Evolutionary conservation across 2,113 vertebrate genomes (phyloP), one percentile per base, ranked within the genome.

Genomic region (Amazona vittata): DNA sequence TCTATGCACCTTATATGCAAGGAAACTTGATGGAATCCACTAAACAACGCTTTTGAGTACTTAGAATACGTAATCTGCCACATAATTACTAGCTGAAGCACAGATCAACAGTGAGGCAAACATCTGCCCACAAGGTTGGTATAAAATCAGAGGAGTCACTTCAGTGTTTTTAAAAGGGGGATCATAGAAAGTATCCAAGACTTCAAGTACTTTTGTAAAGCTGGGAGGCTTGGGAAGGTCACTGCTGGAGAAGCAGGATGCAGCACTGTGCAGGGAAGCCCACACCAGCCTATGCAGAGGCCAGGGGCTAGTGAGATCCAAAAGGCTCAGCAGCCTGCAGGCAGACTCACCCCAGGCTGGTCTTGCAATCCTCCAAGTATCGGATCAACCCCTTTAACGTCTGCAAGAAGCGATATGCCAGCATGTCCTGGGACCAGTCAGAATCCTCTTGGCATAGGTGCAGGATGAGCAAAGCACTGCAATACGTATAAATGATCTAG

Each of bases 361-460:
- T 59, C 57, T 22, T 69, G 33, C 22, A 49, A 49, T 49, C 98
- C 98, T 99, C 99, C 55, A 99, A 84, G 96, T 99, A 99, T 88
- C 98, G 96, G 84, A 99, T 99, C n/a, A 99, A 90, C 3, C 98
- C 97, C 67, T 98, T 98, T 44, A 99, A 97, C 8, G 99, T 98
- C 97, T 99, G 98, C 22, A 99, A 93, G 95, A 99, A 99, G 60
- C 99, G 98, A 94, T 99, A 99, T 0, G 99, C 99, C 96, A 99
- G 97, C 41, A 98, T 86, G 11, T 99, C 98, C 83, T 98, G 98
- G 81, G 98, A 99, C 99, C 99, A 99, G 98, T 99, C 97, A 0
- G 98, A 92, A 92, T 99, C 99, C 67, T 98, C 98, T 60, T 99
- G 98, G 74, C 98, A 98, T 80, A 99, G 96, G 93, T 98, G 98